Evolutionary conservation across 2,888 invertebrate species (phyloP), one percentile per base, ranked within the genome.

Genomic region (Hyles lineata): DNA sequence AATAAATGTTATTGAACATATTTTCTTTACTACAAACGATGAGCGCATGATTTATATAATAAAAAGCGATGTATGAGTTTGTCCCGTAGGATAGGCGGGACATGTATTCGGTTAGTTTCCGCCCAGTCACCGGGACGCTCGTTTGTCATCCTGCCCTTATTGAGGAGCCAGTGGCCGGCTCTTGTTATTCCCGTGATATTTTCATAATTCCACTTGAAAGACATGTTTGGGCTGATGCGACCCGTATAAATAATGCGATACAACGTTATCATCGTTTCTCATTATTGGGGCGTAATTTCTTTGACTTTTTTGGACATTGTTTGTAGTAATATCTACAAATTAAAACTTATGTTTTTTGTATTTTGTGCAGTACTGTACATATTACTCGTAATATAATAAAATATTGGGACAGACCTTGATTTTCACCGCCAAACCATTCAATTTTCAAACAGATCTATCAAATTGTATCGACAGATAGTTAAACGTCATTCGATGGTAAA

Each of bases 141-240:
- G 89, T 91, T 90, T 90, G 87, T 90, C 90, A 90, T 90, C 84
- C 84, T 77, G 75, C 77, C 87, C 85, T 87, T 88, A 90, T 89
- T 89, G 89, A 87, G 84, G 87, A 84, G 84, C 86, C 82, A 82
- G 86, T 86, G 87, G 85, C 88, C 87, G 87, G 81, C 82, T 81
- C 79, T 81, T 82, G 84, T 85, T 89, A 88, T 87, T 85, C 85
- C 79, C 77, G 78, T 86, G 86, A 90, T 88, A 88, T 89, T 89
- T 89, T 89, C 88, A 90, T 90, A 89, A 89, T 87, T 85, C 85
- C 79, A 77, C 77, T 78, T 80, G 80, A 85, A 86, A 84, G 84
- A 85, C 82, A 85, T 78, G 75, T 78, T 79, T 73, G 75, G 74
- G 75, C 72, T 71, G 62, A 61, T 52, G 62, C 50, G 25, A 43